These are phyloP conservation scores for Florisuga fusca DNA, from an alignment of 2,797 vertebrate species.

Conservation along the genomic window DNA sequence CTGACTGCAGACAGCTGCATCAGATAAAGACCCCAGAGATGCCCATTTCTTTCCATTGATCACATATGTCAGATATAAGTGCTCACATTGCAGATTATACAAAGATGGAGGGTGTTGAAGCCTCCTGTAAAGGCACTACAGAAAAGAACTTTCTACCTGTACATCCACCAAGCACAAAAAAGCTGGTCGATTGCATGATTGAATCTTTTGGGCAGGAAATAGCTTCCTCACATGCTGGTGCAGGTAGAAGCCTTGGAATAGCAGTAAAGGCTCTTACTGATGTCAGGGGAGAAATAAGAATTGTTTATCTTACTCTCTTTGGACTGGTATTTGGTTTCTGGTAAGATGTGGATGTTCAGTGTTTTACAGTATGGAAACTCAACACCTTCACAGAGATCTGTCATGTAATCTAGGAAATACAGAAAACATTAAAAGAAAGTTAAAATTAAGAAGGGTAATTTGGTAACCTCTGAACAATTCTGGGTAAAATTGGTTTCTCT, in stretches of 20 bases:
- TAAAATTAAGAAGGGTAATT: not conserved
- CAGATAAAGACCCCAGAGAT: not conserved
- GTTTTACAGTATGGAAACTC: not conserved
- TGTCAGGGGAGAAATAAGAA: not conserved
- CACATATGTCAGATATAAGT: not conserved
- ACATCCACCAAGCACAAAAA: not conserved
- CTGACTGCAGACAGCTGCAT: not conserved
- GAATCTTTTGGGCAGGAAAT: not conserved
- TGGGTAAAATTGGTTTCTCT: constrained; percentile 34
- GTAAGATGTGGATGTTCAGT: not conserved
- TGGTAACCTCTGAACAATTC: not conserved
- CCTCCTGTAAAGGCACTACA: not conserved
- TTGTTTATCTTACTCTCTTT: not conserved
- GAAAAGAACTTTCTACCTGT: not conserved
- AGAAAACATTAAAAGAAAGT: not conserved
- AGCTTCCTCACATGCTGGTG: not conserved
- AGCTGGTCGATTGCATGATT: not conserved
- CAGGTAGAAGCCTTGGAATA: not conserved
- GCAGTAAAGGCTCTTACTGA: not conserved
- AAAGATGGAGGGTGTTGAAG: not conserved
- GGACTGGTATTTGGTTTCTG: not conserved
- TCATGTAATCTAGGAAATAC: not conserved
- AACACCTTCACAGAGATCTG: not conserved
- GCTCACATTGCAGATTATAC: not conserved
- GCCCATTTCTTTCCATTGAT: not conserved